A percentile compares a stretch with the other conserved stretches of the same genome.
Conservation (phyloP, 1,140 invertebrate genomes). For the Scaptomyza hsui region DNA sequence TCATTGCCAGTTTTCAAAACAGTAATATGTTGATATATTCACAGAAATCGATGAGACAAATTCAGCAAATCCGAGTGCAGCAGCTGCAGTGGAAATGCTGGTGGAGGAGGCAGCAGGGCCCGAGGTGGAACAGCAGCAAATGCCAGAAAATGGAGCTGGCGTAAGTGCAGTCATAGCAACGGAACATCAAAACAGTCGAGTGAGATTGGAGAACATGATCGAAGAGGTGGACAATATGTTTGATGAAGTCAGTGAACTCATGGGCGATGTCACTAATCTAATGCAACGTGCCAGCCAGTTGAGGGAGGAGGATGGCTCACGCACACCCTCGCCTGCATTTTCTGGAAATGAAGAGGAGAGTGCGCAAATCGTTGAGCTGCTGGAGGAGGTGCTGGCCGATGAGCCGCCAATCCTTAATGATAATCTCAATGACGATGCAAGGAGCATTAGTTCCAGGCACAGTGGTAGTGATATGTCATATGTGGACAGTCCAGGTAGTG, state of each 20-base stretch:
- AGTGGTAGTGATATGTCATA: conserved; percentile 59
- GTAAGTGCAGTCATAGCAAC: conserved; percentile 20
- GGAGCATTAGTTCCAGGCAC: conserved; percentile 26
- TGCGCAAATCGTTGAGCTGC: neutral
- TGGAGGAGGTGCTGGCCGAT: neutral
- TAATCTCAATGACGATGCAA: conserved; percentile 4
- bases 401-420: neutral
- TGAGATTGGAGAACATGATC: conserved; percentile 30
- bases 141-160: conserved; percentile 1
- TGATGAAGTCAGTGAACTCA: conserved; percentile 33
- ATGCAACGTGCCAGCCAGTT: conserved; percentile 30
- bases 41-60: conserved; percentile 62
- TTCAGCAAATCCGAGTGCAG: conserved; percentile 20
- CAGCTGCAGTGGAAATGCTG: conserved; percentile 25
- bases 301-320: conserved; percentile 8
- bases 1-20: neutral
- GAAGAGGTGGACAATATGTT: conserved; percentile 45
- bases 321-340: neutral
- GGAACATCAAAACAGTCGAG: conserved; percentile 28
- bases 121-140: conserved; percentile 3
- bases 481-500: conserved; percentile 66
- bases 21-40: neutral
- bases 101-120: conserved; percentile 11
- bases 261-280: conserved; percentile 31
- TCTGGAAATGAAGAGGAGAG: neutral